Base-by-base conservation (phyloP, 2,113 vertebrate genomes). In the Actinemys pallida region DNA sequence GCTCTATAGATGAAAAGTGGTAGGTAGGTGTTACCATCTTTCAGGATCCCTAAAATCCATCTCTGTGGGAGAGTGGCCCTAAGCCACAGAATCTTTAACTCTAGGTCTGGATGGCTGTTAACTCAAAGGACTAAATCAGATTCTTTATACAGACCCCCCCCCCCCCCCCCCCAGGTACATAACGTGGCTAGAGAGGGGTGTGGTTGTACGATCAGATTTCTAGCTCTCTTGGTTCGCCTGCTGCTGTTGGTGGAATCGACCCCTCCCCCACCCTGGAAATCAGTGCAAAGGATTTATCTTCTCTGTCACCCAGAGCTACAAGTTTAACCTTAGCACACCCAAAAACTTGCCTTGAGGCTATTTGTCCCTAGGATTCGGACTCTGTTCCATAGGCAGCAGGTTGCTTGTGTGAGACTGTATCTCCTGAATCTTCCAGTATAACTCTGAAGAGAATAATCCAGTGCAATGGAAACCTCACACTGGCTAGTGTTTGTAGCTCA, bases 211-310 rank as follows among this genome's bases (percentile, higher is more conserved):
- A 49, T 90, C 0, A 0, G 76, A 57, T 93, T 96, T 95, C 1
- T 1, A 92, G 83, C 90, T 84, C 94, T 93, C 85, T 92, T 75
- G 65, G 56, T 65, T 82, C n/a, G 91, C 83, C 53, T 94, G 79
- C 42, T 88, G 52, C 65, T 90, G 62, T 47, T 88, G 52, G 39
- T 96, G 92, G 56, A 93, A 92, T 91, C 89, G 57, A 90, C 50
- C 85, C 27, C 97, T 85, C 75, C 39, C 49, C 89, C 91, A 87
- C 79, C 52, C 84, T 69, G 24, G 69, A 89, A 96, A 78, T 84
- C 45, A 20, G 3, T 76, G 88, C 45, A 42, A 93, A 84, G 88
- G 69, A 88, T 39, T 84, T 89, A 42, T 52, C n/a, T 50, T 76
- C 42, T 83, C 42, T 92, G 82, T 93, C 69, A n/a, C 24, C 13